Evolutionary conservation across 2,113 vertebrate genomes (phyloP), one percentile per base, ranked within the genome.

Genomic region (Procavia capensis): DNA sequence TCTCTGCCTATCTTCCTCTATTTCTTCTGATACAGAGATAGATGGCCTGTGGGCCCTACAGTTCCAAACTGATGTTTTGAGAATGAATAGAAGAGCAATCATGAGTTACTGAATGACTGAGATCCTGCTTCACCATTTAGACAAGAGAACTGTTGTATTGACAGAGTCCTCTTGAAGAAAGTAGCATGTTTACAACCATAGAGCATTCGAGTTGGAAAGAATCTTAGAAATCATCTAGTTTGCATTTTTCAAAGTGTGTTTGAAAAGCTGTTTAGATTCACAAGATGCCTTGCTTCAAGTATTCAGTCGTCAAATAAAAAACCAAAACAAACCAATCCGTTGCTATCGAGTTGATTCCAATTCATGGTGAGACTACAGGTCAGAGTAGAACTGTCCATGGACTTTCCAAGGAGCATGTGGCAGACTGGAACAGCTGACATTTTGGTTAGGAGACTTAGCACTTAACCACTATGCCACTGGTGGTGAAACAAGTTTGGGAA

Each of bases 191-290:
- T 89, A 80, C 87, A 89, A 96, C 79, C 27, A 83, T 0, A 70
- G 6, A 43, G 19, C 34, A 25, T 22, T 83, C 68, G 24, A 87
- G 72, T 83, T 88, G 43, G 64, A 81, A 88, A 47, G 22, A 83
- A 43, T 63, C 36, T 90, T 81, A 85, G 80, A 90, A 92, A 90
- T 64, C 19, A 79, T 36, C 72, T 78, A 74, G 63, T 64, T 95
- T 41, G 68, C 25, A 68, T 95, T 93, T 96, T 85, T 76, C 70
- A 90, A 90, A 93, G 68, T 81, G 90, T 83, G 87, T 90, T 94
- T 57, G 75, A 63, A n/a, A 94, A 87, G 45, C 68, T 34, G 59
- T 63, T 86, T 91, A 89, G 87, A 84, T 63, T 29, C 7, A 76
- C 72, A 75, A 70, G 64, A 72, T 39, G 29, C 64, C 83, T 89